These are phyloP conservation scores for Nomia melanderi DNA, from an alignment of 1,140 invertebrate species.

Conservation along the genomic window DNA sequence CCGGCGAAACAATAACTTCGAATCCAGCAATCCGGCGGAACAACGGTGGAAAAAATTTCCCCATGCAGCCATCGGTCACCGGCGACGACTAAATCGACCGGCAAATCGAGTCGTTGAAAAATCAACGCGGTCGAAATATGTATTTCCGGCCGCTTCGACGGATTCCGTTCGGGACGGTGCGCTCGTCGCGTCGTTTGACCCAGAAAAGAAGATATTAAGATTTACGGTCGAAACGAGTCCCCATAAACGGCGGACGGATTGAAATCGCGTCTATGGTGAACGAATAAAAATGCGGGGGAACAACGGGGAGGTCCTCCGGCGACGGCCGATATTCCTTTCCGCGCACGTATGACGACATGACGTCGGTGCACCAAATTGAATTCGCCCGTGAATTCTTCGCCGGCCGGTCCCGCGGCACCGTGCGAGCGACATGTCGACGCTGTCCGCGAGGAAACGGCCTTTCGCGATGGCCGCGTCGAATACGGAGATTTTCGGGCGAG, in stretches of 20 bases:
- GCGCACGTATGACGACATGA: slow-evolving; percentile 47
- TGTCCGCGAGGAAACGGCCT: background rate
- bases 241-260: background rate
- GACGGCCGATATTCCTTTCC: slow-evolving; percentile 39
- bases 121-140: too few species aligned
- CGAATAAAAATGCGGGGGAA: background rate
- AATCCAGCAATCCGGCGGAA: background rate
- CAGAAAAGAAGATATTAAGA: slow-evolving; percentile 6
- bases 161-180: background rate
- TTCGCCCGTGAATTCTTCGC: slow-evolving; percentile 36
- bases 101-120: background rate
- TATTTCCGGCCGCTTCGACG: background rate
- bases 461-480: background rate
- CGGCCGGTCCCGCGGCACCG: background rate
- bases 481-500: background rate
- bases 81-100: background rate
- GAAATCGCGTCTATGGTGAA: background rate
- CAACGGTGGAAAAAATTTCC: background rate
- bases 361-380: slow-evolving; percentile 48
- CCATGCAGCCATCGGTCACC: background rate
- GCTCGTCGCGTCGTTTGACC: background rate
- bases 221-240: background rate
- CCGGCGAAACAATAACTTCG: too few species aligned
- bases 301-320: slow-evolving; percentile 15
- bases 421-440: slow-evolving; percentile 19